These are phyloP conservation scores for cat (Felis catus) DNA, from an alignment of 2,113 vertebrate genomes.

Conservation along the genomic window F.catus_Fca126_mat1.0 CM031412.1:157161501-157162000, in stretches of 20 bases:
- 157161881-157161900: neutral
- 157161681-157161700: neutral
- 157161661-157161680: neutral
- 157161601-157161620: neutral
- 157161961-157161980: neutral
- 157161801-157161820: neutral
- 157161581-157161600: neutral
- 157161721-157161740: neutral
- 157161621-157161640: neutral
- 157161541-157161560: neutral
- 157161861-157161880: neutral
- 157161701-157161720: neutral
- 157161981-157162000: neutral
- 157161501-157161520: neutral
- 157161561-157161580: neutral
- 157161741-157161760: neutral
- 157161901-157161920: neutral
- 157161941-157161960: neutral
- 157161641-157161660: neutral
- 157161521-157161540: neutral
- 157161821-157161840: neutral
- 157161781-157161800: neutral
- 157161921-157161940: neutral
- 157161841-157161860: neutral
- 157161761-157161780: neutral